Base-by-base conservation (phyloP, 92 coral and sea anemone genomes). In the Palythoa caribaeorum region DNA sequence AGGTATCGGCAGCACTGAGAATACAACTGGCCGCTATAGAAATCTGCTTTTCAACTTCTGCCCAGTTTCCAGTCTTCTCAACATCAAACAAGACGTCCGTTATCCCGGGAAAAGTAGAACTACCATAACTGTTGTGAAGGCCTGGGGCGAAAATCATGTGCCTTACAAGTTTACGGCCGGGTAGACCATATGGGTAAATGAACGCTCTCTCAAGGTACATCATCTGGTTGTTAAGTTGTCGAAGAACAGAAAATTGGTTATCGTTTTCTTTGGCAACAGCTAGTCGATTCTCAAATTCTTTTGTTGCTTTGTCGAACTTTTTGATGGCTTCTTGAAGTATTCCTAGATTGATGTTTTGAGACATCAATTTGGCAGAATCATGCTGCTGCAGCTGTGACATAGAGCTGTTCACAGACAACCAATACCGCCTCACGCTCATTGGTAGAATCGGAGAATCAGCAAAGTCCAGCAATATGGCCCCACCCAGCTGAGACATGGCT, bases 81-180 rank as follows among this genome's bases (percentile, higher is more conserved):
- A 91, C 88, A 28, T 91, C 88, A 80, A 78, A 90, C 73, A 96
- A 73, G 47, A 96, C 93, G 89, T 96, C 99, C 9, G 86, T 89
- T n/a, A 93, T 92, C 9, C 99, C 99, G 2, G 99, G 99, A 28
- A 96, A 95, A 63, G 94, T 93, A 54, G 99, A 85, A 36, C 90
- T 54, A 10, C 96, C 99, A 63, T 96, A 96, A 21, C 17, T 38
- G 71, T 96, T 93, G 90, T 92, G 94, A 71, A 85, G 87, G 66
- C 86, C 88, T 57, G 99, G 99, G 20, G 99, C 99, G 44, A 96
- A 96, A 19, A 96, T 76, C 69, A 96, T 94, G 81, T 96, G 99
- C 47, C 90, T 90, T 38, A 93, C 87, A 14, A 75, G 76, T 12
- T 81, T 89, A 38, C 94, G 94, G 66, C 91, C 94, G 19, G 98